Percentiles rank a stretch among this genome's conserved stretches.
Evolutionary conservation across 2,797 vertebrate species (phyloP).

Genomic region (Sciaenops ocellatus): DNA sequence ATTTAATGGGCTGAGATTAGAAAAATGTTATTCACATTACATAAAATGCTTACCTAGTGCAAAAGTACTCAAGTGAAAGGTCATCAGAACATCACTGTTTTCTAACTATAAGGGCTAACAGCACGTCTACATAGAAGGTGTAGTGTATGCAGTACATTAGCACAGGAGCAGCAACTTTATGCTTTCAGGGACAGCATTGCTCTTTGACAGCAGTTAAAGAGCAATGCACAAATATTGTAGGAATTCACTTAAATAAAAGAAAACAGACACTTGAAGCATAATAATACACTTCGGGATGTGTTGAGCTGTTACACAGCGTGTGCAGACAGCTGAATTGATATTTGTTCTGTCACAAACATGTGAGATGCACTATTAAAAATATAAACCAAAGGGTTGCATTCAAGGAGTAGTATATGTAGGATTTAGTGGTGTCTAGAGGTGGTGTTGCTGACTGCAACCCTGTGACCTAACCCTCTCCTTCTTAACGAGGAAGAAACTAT

Average conservation of each 20-base stretch:
- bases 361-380: background rate
- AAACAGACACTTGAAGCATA: background rate
- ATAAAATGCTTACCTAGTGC: background rate
- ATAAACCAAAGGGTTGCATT: no score
- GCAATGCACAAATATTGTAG: background rate
- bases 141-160: background rate
- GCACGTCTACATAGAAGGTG: background rate
- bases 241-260: background rate
- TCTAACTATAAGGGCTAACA: background rate
- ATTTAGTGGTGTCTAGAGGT: no score
- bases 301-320: background rate
- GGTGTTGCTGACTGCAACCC: no score
- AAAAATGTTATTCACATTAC: background rate
- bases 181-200: background rate
- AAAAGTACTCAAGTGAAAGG: background rate
- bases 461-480: no score
- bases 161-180: conserved; percentile 1
- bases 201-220: background rate
- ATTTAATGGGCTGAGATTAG: background rate
- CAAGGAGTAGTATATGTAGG: no score
- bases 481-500: no score
- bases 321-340: background rate
- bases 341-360: background rate
- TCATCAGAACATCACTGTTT: background rate
- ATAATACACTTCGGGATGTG: background rate